A percentile compares a stretch with the other conserved stretches of the same genome.
Evolutionary conservation across 2,888 invertebrate species (phyloP).

Genomic region (Hetaerina titia): DNA sequence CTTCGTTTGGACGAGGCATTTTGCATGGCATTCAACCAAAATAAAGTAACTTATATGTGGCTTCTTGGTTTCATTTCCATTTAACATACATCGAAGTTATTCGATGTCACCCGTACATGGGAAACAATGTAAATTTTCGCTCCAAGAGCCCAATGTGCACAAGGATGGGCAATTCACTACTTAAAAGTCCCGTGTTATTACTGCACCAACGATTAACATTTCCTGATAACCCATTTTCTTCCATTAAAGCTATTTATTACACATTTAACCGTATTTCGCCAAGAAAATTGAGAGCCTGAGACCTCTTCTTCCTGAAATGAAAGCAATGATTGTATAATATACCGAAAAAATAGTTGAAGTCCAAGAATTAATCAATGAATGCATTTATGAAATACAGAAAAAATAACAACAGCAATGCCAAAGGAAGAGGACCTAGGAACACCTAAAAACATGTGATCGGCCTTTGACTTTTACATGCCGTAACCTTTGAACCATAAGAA

Average conservation of each 20-base stretch:
- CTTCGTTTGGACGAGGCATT: conserved; percentile 41
- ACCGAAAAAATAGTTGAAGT: no score
- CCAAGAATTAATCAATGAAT: no score
- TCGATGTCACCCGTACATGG: no score
- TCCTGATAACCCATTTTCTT: background rate
- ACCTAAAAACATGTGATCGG: no score
- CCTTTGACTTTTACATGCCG: no score
- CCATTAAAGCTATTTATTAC: background rate
- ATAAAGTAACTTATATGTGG: background rate
- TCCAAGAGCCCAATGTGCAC: background rate
- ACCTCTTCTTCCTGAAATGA: background rate
- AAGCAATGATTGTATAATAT: background rate
- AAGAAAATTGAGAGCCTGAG: background rate
- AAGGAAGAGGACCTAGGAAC: no score
- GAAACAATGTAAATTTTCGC: background rate
- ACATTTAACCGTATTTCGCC: background rate
- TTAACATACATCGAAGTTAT: no score
- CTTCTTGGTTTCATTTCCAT: background rate
- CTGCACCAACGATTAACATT: background rate
- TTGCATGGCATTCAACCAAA: background rate
- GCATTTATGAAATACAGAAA: no score
- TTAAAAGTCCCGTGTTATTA: background rate
- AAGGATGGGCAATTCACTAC: background rate
- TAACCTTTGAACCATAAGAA: no score
- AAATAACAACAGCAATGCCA: no score